These are phyloP conservation scores for Helicoverpa armigera DNA, from an alignment of 1,140 invertebrate genomes.

Conservation along the genomic window DNA sequence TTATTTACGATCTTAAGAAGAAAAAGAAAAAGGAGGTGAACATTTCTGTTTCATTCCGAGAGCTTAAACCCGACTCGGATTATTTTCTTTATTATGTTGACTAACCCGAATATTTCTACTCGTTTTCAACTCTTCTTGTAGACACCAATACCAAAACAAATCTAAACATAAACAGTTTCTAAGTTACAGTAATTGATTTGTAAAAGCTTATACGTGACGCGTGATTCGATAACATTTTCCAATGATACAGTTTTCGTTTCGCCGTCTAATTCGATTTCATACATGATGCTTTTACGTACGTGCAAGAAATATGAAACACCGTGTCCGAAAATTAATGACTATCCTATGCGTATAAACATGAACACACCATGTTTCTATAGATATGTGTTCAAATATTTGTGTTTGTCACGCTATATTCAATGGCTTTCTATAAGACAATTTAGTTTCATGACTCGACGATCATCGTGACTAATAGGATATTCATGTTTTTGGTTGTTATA, in stretches of 20 bases:
- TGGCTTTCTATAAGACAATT: constrained; percentile 38
- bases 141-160: neutral
- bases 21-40: constrained; percentile 8
- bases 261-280: constrained; percentile 75
- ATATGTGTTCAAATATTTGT: constrained; percentile 54
- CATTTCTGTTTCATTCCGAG: constrained; percentile 4
- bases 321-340: constrained; percentile 73
- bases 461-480: constrained; percentile 31
- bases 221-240: constrained; percentile 60
- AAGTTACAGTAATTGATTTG: constrained; percentile 58
- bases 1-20: constrained; percentile 25
- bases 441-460: constrained; percentile 34
- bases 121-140: neutral
- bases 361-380: constrained; percentile 58
- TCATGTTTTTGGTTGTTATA: constrained; percentile 20
- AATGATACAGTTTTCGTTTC: constrained; percentile 69
- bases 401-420: constrained; percentile 55
- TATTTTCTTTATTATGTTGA: no score
- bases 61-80: neutral
- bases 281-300: constrained; percentile 63
- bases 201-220: constrained; percentile 61
- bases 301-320: constrained; percentile 74
- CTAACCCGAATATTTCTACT: neutral
- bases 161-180: constrained; percentile 33
- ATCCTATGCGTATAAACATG: constrained; percentile 65